phyloP scores from a whole-genome alignment of 2,797 vertebrate genomes.

The Apogon hyalosoma region DNA sequence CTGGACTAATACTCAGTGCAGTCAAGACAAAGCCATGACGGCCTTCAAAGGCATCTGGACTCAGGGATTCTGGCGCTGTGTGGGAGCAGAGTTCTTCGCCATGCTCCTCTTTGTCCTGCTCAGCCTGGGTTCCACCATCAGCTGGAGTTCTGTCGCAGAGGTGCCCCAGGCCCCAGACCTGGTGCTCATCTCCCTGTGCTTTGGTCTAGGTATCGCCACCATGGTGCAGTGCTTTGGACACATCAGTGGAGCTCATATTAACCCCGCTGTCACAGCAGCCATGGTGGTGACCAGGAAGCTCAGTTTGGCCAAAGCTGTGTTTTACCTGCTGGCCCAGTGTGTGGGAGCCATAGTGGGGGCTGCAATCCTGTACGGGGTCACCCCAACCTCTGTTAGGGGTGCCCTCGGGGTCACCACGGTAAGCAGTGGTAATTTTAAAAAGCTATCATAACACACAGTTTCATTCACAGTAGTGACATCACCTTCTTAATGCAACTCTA shows the following conservation, averaged over 20 bases:
- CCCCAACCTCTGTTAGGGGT: slow-evolving; percentile 90
- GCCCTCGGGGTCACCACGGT: slow-evolving; percentile 93
- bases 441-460: neutral
- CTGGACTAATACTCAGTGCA: slow-evolving; percentile 61
- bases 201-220: slow-evolving; percentile 92
- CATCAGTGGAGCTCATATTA: slow-evolving; percentile 95
- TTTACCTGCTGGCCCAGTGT: slow-evolving; percentile 92
- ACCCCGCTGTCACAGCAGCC: slow-evolving; percentile 95
- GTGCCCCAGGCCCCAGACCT: slow-evolving; percentile 84
- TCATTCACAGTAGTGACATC: neutral
- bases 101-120: slow-evolving; percentile 91
- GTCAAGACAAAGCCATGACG: slow-evolving; percentile 84
- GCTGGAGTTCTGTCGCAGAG: slow-evolving; percentile 81
- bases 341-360: slow-evolving; percentile 93
- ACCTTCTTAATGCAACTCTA: neutral
- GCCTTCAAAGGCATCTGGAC: slow-evolving; percentile 93
- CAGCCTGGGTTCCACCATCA: slow-evolving; percentile 90
- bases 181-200: slow-evolving; percentile 92
- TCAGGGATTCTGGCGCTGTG: slow-evolving; percentile 92
- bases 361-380: slow-evolving; percentile 93
- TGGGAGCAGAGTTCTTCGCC: slow-evolving; percentile 89
- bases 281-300: slow-evolving; percentile 79
- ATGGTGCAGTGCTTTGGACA: slow-evolving; percentile 93
- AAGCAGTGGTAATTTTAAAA: slow-evolving; percentile 61
- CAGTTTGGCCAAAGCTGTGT: slow-evolving; percentile 79